Base-by-base conservation (phyloP, 2,113 vertebrate genomes). In the Indicator indicator region DNA sequence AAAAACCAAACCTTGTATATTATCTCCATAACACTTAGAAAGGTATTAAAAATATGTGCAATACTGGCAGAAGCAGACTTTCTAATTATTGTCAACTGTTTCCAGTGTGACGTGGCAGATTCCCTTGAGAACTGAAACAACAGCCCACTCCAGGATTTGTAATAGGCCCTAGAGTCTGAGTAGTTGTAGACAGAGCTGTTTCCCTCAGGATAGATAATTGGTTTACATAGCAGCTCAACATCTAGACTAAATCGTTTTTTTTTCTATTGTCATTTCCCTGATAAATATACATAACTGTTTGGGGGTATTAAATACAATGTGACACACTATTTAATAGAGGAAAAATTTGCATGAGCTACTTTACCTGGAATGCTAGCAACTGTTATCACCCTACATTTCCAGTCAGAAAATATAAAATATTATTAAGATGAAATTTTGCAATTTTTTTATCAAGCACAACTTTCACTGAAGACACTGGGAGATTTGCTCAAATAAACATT, bases 11-110 rank as follows among this genome's bases (percentile, higher is more conserved):
- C 97, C 97, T 97, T 97, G 96, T 98, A 98, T 98, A 98, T 98
- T 98, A 98, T 98, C 98, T 98, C 98, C 86, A 85, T 97, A 98
- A 98, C 97, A 98, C 98, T 98, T 98, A 97, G 98, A 97, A 97
- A 97, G 96, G 98, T 98, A 98, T 98, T 98, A 98, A 98, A 97
- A 98, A 97, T 97, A 97, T 98, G 98, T 97, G 98, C 98, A 98
- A 95, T 97, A 96, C 92, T 97, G 97, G 97, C 97, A 96, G 95
- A 97, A 98, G 98, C 98, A 98, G 97, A 98, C 96, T 98, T 97
- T 98, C 97, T 98, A 98, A 98, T 98, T 98, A 98, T 98, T 98
- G 97, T 97, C 98, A 98, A 97, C 98, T 97, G 98, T 98, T 98
- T 97, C 97, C 97, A 98, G 94, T 97, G 98, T 98, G 97, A 98